These are phyloP conservation scores for Watsonalla binaria DNA, from an alignment of 2,888 invertebrate genomes.

Conservation along the genomic window DNA sequence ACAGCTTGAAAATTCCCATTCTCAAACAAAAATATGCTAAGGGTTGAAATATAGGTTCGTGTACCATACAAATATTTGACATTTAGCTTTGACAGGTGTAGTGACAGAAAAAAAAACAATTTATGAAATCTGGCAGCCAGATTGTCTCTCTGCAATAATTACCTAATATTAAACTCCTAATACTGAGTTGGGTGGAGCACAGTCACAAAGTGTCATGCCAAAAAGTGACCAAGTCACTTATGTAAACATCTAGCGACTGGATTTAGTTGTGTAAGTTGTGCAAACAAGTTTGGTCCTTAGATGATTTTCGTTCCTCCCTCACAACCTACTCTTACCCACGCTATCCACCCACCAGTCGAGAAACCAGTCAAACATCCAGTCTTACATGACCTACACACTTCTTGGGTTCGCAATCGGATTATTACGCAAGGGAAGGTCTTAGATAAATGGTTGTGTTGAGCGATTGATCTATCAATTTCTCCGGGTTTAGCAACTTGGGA, in stretches of 20 bases:
- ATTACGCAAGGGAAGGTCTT: constrained; percentile 37
- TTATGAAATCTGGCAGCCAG: too few relatives aligned
- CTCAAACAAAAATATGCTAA: too few relatives aligned
- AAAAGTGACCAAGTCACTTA: constrained; percentile 38
- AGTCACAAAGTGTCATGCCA: constrained; percentile 15
- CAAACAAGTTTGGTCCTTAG: constrained; percentile 66
- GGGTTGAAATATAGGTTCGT: too few relatives aligned
- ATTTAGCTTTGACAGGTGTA: too few relatives aligned
- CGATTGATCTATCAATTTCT: constrained; percentile 35
- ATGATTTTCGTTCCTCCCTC: constrained; percentile 34
- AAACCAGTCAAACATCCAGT: constrained; percentile 40
- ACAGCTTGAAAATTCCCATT: too few relatives aligned
- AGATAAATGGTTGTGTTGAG: constrained; percentile 37
- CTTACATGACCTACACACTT: constrained; percentile 30
- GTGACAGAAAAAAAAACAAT: too few relatives aligned
- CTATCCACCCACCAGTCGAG: constrained; percentile 40
- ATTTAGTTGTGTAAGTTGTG: constrained; percentile 73
- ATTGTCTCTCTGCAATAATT: too few relatives aligned
- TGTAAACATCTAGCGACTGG: constrained; percentile 52
- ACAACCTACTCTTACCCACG: constrained; percentile 31
- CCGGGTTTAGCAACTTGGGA: constrained; percentile 36
- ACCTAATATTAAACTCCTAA: too few relatives aligned
- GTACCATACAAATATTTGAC: too few relatives aligned
- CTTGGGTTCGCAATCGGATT: constrained; percentile 31
- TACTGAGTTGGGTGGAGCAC: too few relatives aligned